Evolutionary conservation across 2,113 vertebrate genomes (phyloP), one percentile per base, ranked within the genome.

Genomic region (Phrynosoma blainvillii): DNA sequence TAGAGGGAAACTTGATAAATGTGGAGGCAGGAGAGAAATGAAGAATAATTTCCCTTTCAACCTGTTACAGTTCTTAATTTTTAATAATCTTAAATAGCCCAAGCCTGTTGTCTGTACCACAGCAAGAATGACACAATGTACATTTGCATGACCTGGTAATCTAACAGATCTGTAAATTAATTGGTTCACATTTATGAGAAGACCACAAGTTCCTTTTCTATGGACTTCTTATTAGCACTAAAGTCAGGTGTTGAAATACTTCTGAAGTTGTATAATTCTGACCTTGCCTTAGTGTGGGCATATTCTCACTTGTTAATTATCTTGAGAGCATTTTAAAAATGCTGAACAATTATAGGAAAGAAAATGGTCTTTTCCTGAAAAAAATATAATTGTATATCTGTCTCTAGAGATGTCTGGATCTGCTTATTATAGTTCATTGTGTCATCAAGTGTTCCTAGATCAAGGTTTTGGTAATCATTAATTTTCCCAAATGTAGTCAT

Each of bases 291-390:
- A 79, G 88, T 8, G 92, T 96, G 93, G 94, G 94, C 85, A 91
- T 91, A 92, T 95, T 96, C 88, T 95, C 93, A 95, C 94, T 96
- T 96, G 89, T 93, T 96, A 96, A 96, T 96, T 96, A 94, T 87
- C 92, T 65, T 86, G 76, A 94, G 36, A 88, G n/a, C 42, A 71
- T 91, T n/a, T 75, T 40, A 91, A 80, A 93, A 92, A 6, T 20
- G 81, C 18, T 42, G 79, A 85, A 94, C 89, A 94, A 65, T 84
- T 92, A 86, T 93, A 32, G 68, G 89, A 75, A 86, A 91, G 11
- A 91, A 91, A 84, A 71, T 92, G 93, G 80, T 87, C 84, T 2
- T 79, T 88, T 91, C 12, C 42, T 21, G 82, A 76, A 40, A 23
- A 89, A 71, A 42, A 83, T 68, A 76, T 89, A 91, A 47, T 75